A percentile compares a stretch with the other conserved stretches of the same genome.
phyloP scores from a whole-genome alignment of 2,797 vertebrate genomes.

The Chiroxiphia lanceolata region DNA sequence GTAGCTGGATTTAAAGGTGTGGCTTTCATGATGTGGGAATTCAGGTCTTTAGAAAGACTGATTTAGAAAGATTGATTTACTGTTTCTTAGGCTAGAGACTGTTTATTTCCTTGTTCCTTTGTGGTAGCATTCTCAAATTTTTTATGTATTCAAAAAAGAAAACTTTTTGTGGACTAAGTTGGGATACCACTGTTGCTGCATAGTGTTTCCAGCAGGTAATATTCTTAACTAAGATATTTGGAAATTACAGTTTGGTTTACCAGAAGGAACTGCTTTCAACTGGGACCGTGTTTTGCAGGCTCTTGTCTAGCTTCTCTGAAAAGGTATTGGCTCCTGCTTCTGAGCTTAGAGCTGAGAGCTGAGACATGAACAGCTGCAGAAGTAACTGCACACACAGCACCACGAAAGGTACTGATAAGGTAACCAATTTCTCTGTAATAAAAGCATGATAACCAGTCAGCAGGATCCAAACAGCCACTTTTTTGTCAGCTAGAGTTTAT shows the following conservation, averaged over 20 bases:
- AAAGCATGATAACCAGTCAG: background rate
- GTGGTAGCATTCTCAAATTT: background rate
- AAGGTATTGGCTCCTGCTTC: background rate
- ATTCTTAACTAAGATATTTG: background rate
- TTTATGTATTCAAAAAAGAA: background rate
- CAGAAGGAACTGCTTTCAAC: background rate
- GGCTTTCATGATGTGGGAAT: background rate
- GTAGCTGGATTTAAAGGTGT: background rate
- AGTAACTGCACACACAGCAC: background rate
- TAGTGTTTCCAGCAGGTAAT: background rate
- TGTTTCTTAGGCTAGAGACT: background rate
- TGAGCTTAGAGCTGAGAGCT: background rate
- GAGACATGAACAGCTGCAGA: background rate
- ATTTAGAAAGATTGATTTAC: background rate
- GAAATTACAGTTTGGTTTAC: background rate
- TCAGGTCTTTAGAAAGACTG: background rate
- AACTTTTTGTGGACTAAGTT: background rate
- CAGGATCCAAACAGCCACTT: background rate
- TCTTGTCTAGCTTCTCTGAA: background rate
- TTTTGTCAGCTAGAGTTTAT: background rate
- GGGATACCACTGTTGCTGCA: background rate
- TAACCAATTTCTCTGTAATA: background rate
- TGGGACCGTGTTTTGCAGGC: background rate
- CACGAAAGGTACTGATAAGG: background rate
- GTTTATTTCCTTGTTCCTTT: background rate